A percentile compares a stretch with the other conserved stretches of the same genome.
Evolutionary conservation across 2,888 invertebrate species (phyloP).

Genomic region (Syrphus vitripennis): DNA sequence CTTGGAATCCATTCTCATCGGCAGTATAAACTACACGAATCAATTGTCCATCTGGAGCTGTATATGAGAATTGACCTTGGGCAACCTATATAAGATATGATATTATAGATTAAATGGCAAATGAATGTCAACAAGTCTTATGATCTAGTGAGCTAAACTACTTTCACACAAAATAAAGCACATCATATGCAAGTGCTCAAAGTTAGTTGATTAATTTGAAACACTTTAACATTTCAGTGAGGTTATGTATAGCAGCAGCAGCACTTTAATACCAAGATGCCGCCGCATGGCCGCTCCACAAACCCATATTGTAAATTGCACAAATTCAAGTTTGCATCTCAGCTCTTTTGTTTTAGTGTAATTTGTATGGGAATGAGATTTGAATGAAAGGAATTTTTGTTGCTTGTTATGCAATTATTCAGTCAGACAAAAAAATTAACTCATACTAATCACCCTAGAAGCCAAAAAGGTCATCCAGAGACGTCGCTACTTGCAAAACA

Average conservation of each 20-base stretch:
- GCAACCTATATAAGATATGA: slow-evolving; percentile 81
- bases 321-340: slow-evolving; percentile 31
- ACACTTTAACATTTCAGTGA: slow-evolving; percentile 26
- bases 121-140: neutral
- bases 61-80: slow-evolving; percentile 85
- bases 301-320: slow-evolving; percentile 46
- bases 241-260: neutral
- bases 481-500: neutral
- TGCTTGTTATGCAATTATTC: slow-evolving; percentile 42
- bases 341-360: slow-evolving; percentile 14
- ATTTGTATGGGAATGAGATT: neutral
- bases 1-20: slow-evolving; percentile 87
- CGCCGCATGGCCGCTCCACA: slow-evolving; percentile 10
- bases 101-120: neutral
- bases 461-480: slow-evolving; percentile 32
- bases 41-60: slow-evolving; percentile 84
- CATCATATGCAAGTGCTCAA: neutral
- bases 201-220: neutral
- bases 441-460: slow-evolving; percentile 35
- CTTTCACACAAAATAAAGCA: slow-evolving; percentile 16
- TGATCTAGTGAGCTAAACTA: neutral
- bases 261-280: slow-evolving; percentile 49
- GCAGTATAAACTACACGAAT: slow-evolving; percentile 85
- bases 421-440: slow-evolving; percentile 11
- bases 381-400: slow-evolving; percentile 1